Evolutionary conservation across 2,797 vertebrate species (phyloP), one percentile per base, ranked within the genome.

Genomic region (Sebastes kiyomatsui): DNA sequence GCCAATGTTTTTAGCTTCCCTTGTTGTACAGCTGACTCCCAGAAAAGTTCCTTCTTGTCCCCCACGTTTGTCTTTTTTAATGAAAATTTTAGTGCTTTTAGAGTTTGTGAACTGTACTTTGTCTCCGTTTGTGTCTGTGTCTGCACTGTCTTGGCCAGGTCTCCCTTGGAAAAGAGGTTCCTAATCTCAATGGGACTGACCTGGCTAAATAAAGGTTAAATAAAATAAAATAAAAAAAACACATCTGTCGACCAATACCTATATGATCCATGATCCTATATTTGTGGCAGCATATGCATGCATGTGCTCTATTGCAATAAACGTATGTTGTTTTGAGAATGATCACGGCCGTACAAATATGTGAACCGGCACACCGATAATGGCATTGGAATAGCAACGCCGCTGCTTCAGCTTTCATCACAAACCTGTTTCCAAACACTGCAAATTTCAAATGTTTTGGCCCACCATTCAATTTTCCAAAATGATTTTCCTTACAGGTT

Each of bases 401-500:
- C 5, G n/a, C 67, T 11, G 66, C 72, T 74, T 35, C 46, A 6
- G 74, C 80, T 69, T 78, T 67, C n/a, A 80, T 75, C 46, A 30
- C 25, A n/a, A 72, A 56, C 80, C 22, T 77, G 70, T 83, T 87
- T 85, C 79, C 86, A 23, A 71, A 82, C 81, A 77, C 28, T 58
- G 3, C 74, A 85, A 79, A 85, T 80, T 78, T 83, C 61, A 85
- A 70, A 86, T 81, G 83, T 84, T 88, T 86, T 84, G 69, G 75
- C 54, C 71, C 46, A 58, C 35, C 78, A 11, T 85, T 89, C 74
- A 80, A 72, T 88, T 82, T 72, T 56, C 32, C 65, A 23, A 77
- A 89, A 82, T 69, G 65, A 85, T 87, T 90, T 87, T 81, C 69
- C 83, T 87, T 69, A 30, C 55, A 87, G 77, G 81, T 66, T 46